Conservation (phyloP, 2,888 invertebrate species). For the Melikaiella ostensackeni region DNA sequence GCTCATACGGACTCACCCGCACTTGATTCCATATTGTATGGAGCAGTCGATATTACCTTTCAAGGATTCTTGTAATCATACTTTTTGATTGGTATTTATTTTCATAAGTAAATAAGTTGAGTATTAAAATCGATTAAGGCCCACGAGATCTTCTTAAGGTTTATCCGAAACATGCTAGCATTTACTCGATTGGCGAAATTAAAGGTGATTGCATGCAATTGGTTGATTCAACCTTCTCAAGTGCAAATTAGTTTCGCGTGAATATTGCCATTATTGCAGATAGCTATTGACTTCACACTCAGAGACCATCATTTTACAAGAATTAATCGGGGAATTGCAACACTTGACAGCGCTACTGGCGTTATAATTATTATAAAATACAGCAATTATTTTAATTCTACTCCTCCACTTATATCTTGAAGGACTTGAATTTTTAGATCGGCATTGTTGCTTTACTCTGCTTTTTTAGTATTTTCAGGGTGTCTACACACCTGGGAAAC, state of each 20-base stretch:
- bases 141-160: not conserved
- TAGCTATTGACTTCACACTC: slow-evolving; percentile 21
- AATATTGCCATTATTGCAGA: slow-evolving; percentile 18
- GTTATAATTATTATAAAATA: slow-evolving; percentile 31
- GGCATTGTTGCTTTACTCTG: not conserved
- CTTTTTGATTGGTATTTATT: not conserved
- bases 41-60: too few relatives aligned
- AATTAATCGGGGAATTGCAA: slow-evolving; percentile 21
- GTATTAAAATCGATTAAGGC: not conserved
- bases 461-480: too few relatives aligned
- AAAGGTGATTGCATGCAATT: slow-evolving; percentile 8
- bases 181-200: slow-evolving; percentile 9
- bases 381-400: slow-evolving; percentile 21
- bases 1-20: too few relatives aligned
- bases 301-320: slow-evolving; percentile 22
- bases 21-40: too few relatives aligned
- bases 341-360: not conserved
- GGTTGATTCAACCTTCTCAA: not conserved
- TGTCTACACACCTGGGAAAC: too few relatives aligned
- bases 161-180: not conserved
- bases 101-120: not conserved
- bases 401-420: not conserved
- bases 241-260: slow-evolving; percentile 37
- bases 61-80: not conserved
- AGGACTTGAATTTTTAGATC: not conserved